Base-by-base conservation (phyloP, 1,140 invertebrate species). In the Prorops nasuta region DNA sequence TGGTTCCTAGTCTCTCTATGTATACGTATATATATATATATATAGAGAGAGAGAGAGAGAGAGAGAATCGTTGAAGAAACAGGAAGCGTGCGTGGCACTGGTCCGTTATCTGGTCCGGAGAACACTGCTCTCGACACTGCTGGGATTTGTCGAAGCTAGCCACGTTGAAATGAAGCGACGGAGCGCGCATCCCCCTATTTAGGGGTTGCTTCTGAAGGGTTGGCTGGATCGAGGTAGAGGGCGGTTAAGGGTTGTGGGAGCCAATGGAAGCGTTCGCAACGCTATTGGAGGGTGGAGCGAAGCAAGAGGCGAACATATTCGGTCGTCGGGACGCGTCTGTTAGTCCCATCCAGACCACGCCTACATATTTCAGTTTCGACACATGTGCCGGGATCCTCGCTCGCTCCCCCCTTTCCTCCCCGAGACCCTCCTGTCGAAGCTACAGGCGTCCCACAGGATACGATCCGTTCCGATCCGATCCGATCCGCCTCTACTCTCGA, bases 341-440 rank as follows among this genome's bases (percentile, higher is more conserved):
- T 75, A 69, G 61, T 64, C 60, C 54, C 55, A 44, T 63, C 54
- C 53, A 69, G 64, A 72, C 76, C 76, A 75, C 76, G 76, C 76
- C 76, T 77, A 77, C 74, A 77, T 77, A 78, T 78, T 78, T 78
- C 72, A 76, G 74, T 63, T 76, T 78, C 74, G 76, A 77, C 76
- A 77, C 76, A 77, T 77, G 72, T 77, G 74, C 59, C 15, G 45
- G 54, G 54, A 60, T 57, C 54, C 54, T 60, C 50, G 58, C 56
- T 21, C 8, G 18, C 17, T 17, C 15, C 10, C 47, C 10, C 24
- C 24, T 28, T 10, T 28, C 24, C 10, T 10, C 4, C 10, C 47
- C 10, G 4, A 4, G 4, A 4, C 10, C 24, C 10, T 10, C 4
- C 10, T 10, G 24, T 28, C 10, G 24, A 10, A 4, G 24, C 24